Conservation (phyloP, 2,888 invertebrate genomes). For the Philereme vetulata region DNA sequence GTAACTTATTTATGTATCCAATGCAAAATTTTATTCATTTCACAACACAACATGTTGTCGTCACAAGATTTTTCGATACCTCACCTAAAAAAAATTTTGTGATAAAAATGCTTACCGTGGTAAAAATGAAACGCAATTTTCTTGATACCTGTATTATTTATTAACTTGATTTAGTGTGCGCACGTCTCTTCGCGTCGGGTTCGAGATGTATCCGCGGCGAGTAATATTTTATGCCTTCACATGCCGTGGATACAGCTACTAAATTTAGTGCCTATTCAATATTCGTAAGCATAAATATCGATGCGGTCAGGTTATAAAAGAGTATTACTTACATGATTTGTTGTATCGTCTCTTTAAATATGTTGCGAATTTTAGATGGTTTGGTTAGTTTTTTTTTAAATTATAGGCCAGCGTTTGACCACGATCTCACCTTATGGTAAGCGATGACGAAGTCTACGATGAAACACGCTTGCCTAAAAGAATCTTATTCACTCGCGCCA, state of each 20-base stretch:
- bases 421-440: no score
- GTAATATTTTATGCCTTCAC: conserved; percentile 42
- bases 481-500: no score
- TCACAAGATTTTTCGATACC: background rate
- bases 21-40: background rate
- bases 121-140: conserved; percentile 29
- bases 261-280: conserved; percentile 30
- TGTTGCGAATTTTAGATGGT: no score
- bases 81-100: background rate
- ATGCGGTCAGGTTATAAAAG: conserved; percentile 15
- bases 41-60: background rate
- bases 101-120: conserved; percentile 4
- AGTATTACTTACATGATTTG: conserved; percentile 2
- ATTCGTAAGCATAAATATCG: conserved; percentile 23
- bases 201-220: conserved; percentile 22
- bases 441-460: no score
- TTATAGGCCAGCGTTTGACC: no score
- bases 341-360: background rate
- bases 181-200: conserved; percentile 54
- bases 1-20: background rate
- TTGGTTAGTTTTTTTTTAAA: no score
- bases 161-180: conserved; percentile 54
- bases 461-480: no score
- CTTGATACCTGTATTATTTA: conserved; percentile 40
- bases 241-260: conserved; percentile 28